Base-by-base conservation (phyloP, 2,113 vertebrate species). In the Phrynosoma platyrhinos region DNA sequence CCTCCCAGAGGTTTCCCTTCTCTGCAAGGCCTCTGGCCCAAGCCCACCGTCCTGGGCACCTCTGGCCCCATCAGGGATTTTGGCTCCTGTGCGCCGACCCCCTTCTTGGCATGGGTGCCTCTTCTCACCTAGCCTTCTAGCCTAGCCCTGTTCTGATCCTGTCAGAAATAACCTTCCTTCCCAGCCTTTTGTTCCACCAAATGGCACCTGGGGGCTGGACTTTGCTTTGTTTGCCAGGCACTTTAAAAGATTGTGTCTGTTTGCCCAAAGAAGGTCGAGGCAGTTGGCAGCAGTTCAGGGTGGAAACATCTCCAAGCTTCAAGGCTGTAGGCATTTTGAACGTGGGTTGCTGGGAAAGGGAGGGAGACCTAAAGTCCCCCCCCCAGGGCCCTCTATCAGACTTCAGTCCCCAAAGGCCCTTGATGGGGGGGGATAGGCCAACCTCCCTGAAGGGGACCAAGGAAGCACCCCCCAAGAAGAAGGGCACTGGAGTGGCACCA, bases 181-280 rank as follows among this genome's bases (percentile, higher is more conserved):
- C 36, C 74, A 66, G 74, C 18, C 0, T 66, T 27, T n/a, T 64
- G 30, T 27, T 25, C 53, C 14, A 13, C 30, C 5, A 9, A 71
- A 71, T 9, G 21, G 30, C 30, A 1, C 42, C n/a, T 62, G 58
- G 58, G 36, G n/a, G 30, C 76, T 55, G 77, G 74, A 86, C 85
- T 86, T 86, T 71, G 85, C 1, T 69, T 79, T 86, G 42, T 86
- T 84, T 84, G 71, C 71, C 21, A 27, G 30, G 6, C 5, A 32
- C 66, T 83, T 40, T 64, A 30, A 79, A 58, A n/a, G n/a, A 23
- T 23, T 23, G 9, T 10, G n/a, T 32, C 32, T 32, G n/a, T n/a
- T 83, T 55, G 18, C 68, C 36, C 47, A 72, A 30, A 71, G 47
- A 72, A 30, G 68, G 8, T n/a, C 2, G 68, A 12, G 3, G 58